phyloP scores from a whole-genome alignment of 2,113 vertebrate genomes.

The Potamarius usumacintae region DNA sequence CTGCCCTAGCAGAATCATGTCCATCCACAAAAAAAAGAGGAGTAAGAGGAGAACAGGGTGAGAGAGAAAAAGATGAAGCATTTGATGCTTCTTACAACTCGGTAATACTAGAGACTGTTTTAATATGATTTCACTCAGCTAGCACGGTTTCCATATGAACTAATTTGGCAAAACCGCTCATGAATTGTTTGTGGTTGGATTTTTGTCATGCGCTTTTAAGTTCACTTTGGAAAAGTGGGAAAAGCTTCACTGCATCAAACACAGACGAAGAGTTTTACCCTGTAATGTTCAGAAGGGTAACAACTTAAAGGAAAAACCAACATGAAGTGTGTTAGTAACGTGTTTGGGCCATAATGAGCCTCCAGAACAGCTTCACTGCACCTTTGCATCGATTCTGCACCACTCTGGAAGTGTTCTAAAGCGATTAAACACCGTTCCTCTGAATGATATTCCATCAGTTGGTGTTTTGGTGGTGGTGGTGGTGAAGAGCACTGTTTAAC shows the following conservation, averaged over 20 bases:
- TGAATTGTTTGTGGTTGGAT: not conserved
- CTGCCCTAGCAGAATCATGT: constrained; percentile 22
- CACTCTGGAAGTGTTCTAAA: not conserved
- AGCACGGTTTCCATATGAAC: not conserved
- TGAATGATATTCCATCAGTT: not conserved
- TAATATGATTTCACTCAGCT: not conserved
- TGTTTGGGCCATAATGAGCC: not conserved
- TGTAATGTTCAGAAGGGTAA: too few relatives aligned
- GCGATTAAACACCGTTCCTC: not conserved
- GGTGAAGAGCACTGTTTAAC: not conserved
- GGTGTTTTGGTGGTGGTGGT: not conserved
- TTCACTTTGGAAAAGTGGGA: not conserved
- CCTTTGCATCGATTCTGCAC: not conserved
- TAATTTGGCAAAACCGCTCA: not conserved
- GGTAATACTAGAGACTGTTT: not conserved
- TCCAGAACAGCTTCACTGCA: not conserved
- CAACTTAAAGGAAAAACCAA: too few relatives aligned
- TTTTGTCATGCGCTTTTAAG: not conserved
- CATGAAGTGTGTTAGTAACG: not conserved
- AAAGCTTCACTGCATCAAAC: not conserved
- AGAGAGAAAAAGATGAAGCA: not conserved
- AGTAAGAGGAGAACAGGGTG: not conserved
- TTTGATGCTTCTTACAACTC: not conserved
- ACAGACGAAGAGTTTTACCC: not conserved
- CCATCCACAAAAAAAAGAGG: constrained; percentile 26